A percentile compares a stretch with the other conserved stretches of the same genome.
phyloP scores from a whole-genome alignment of 2,888 invertebrate genomes.

The Cyclophora albipunctata region DNA sequence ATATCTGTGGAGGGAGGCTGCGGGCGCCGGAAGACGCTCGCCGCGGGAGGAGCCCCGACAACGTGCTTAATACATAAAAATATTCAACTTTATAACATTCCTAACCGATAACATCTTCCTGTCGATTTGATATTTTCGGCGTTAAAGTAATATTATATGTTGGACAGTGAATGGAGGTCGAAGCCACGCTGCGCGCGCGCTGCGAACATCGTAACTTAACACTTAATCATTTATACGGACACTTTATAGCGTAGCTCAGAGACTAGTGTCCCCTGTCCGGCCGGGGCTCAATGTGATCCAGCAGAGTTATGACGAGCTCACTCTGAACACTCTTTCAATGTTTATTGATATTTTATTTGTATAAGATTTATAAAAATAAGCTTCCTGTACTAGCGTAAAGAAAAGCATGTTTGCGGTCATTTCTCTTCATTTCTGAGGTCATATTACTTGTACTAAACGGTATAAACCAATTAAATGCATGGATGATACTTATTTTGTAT shows the following conservation, averaged over 20 bases:
- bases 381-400: too few relatives aligned
- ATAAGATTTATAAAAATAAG: too few relatives aligned
- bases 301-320: constrained; percentile 14
- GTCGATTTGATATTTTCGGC: constrained; percentile 74
- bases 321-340: too few relatives aligned
- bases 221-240: constrained; percentile 71
- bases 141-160: constrained; percentile 67
- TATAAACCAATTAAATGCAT: too few relatives aligned
- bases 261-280: too few relatives aligned
- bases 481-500: too few relatives aligned
- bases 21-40: constrained; percentile 48
- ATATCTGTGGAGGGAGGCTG: constrained; percentile 14
- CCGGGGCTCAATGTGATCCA: constrained; percentile 18
- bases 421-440: too few relatives aligned
- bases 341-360: too few relatives aligned
- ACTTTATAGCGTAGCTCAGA: constrained; percentile 44
- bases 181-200: constrained; percentile 62
- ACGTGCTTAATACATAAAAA: constrained; percentile 58
- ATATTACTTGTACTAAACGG: too few relatives aligned
- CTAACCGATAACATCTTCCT: constrained; percentile 68
- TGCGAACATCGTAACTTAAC: constrained; percentile 66
- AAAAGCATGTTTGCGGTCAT: too few relatives aligned
- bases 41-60: constrained; percentile 49
- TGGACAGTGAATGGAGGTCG: constrained; percentile 58
- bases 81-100: constrained; percentile 74